These are phyloP conservation scores for Prionailurus viverrinus DNA, from an alignment of 2,113 vertebrate genomes.

Conservation along the genomic window DNA sequence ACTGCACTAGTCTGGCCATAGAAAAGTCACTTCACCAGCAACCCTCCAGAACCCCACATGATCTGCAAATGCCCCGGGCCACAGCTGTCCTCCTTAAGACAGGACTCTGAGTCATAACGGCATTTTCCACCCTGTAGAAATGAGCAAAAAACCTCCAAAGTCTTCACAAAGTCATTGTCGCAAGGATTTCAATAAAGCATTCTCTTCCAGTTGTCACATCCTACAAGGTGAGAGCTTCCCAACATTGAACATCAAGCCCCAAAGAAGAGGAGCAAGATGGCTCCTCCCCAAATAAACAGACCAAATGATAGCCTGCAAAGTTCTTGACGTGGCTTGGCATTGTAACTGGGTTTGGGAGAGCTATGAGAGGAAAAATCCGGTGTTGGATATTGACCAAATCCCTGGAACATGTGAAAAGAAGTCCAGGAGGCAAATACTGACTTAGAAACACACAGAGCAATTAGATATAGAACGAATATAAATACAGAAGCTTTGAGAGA, in stretches of 20 bases:
- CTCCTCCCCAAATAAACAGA: neutral
- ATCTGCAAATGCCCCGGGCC: neutral
- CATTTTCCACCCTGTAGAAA: neutral
- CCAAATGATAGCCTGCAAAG: neutral
- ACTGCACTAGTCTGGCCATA: neutral
- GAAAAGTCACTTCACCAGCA: constrained; percentile 14
- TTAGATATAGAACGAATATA: neutral
- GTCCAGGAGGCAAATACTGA: neutral
- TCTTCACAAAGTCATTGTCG: neutral
- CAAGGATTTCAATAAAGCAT: neutral
- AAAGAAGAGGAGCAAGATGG: neutral
- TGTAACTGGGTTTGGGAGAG: constrained; percentile 4
- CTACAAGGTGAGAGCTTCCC: neutral
- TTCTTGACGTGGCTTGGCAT: neutral
- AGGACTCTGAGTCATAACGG: neutral
- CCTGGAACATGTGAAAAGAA: neutral
- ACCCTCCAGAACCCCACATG: neutral
- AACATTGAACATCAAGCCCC: neutral
- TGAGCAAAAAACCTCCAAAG: neutral
- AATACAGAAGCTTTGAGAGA: constrained; percentile 31
- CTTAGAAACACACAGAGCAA: constrained; percentile 56
- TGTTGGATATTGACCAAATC: neutral
- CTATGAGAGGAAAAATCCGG: neutral
- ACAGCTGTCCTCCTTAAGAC: neutral
- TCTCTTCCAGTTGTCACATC: neutral